Conservation (phyloP, 2,888 invertebrate species). For the Aporophyla nigra region DNA sequence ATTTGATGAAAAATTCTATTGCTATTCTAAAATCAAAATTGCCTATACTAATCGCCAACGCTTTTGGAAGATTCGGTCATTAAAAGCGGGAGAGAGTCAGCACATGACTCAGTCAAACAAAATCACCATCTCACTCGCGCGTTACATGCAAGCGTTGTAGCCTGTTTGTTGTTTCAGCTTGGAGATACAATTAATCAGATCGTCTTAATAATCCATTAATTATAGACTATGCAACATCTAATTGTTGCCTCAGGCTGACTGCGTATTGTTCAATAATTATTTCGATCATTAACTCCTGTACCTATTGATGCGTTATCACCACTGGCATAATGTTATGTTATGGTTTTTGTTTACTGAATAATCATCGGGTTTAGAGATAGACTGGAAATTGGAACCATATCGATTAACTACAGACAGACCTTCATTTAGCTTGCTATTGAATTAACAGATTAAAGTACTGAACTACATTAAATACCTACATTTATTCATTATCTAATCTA, state of each 20-base stretch:
- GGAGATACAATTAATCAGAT: conserved; percentile 12
- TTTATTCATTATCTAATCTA: neutral
- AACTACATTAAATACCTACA: neutral
- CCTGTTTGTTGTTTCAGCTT: conserved; percentile 15
- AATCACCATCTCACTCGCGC: neutral
- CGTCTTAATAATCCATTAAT: conserved; percentile 26
- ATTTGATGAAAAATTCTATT: neutral
- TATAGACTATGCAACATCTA: conserved; percentile 1
- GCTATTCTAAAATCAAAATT: no score
- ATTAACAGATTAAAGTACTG: neutral
- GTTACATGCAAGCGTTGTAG: neutral
- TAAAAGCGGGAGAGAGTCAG: neutral
- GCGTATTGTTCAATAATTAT: conserved; percentile 36
- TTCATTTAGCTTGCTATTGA: neutral
- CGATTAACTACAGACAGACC: neutral
- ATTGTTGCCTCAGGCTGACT: conserved; percentile 42
- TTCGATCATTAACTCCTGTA: conserved; percentile 34
- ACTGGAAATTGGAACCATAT: neutral
- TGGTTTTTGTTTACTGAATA: neutral
- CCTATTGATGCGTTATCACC: conserved; percentile 20
- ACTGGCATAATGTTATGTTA: neutral
- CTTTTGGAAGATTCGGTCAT: neutral
- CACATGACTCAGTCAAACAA: neutral
- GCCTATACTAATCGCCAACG: no score
- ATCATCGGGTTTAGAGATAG: neutral